Conservation (phyloP, 2,888 invertebrate species). For the Gymnoscelis rufifasciata region DNA sequence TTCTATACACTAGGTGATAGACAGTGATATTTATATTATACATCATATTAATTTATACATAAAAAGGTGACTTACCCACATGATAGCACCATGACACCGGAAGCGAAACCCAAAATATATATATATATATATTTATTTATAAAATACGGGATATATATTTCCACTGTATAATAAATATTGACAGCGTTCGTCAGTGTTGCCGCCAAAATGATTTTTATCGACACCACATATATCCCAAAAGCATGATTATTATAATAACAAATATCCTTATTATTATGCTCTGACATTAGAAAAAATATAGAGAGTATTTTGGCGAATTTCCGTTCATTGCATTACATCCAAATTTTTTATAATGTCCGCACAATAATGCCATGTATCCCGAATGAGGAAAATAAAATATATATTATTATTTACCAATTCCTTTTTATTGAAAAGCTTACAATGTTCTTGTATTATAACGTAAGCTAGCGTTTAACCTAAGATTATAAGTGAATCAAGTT, state of each 20-base stretch:
- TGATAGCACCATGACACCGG: neutral
- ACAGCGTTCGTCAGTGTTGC: too few species aligned
- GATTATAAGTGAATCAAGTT: slow-evolving; percentile 34
- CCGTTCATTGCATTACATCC: too few species aligned
- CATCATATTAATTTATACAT: neutral
- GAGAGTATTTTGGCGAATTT: too few species aligned
- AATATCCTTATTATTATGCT: neutral
- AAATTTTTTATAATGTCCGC: too few species aligned
- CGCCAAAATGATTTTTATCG: neutral
- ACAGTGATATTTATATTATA: too few species aligned
- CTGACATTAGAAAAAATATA: too few species aligned
- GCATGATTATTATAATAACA: neutral
- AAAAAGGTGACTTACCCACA: slow-evolving; percentile 5
- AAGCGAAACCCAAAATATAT: slow-evolving; percentile 2
- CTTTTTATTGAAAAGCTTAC: slow-evolving; percentile 69
- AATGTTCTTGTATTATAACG: slow-evolving; percentile 50
- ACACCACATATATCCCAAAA: neutral
- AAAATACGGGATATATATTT: too few species aligned
- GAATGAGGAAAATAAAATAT: slow-evolving; percentile 35
- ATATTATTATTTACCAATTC: slow-evolving; percentile 60
- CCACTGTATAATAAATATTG: neutral
- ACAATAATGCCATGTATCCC: neutral
- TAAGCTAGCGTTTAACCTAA: slow-evolving; percentile 54
- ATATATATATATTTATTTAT: neutral
- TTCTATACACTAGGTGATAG: too few species aligned